Evolutionary conservation across 2,888 invertebrate genomes (phyloP), one percentile per base, ranked within the genome.

Genomic region (Drosophila nigritarsus): DNA sequence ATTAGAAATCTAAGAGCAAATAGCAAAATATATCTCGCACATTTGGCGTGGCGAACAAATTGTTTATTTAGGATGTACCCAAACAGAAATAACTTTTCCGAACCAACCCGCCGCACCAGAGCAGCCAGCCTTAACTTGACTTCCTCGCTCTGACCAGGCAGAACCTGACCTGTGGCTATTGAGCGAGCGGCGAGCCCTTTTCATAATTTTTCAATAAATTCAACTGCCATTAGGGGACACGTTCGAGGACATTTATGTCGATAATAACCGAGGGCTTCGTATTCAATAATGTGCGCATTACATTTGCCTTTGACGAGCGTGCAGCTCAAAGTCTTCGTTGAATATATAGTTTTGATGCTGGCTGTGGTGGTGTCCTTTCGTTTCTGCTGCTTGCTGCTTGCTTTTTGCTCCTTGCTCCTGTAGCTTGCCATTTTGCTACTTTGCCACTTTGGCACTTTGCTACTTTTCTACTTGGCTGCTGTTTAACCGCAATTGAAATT

Each of bases 401-500:
- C 5, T 40, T n/a, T 11, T 11, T 42, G 42, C 20, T 20, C 2
- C 42, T 42, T 20, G 42, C 61, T 65, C 53, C n/a, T 60, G 49
- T 32, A 49, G 42, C 11, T 45, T 24, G 45, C 45, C 45, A 45
- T 24, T 45, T 45, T 45, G 50, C 50, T 40, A 61, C 45, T 6
- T 38, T 30, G 42, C 66, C 65, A 66, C 58, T 63, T 45, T 72
- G 72, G 72, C 78, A 83, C 67, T 80, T 63, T 69, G 75, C 81
- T 79, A 78, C 87, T 89, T 89, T 89, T 89, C 87, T 86, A 88
- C 87, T 85, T 80, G 85, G 85, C 80, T 86, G 85, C 89, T 83
- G 86, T 82, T 90, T 84, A 87, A 83, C 89, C 88, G 90, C 87
- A 88, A 88, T 90, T 88, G 89, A 88, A 88, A 90, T 90, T 83